phyloP scores from a whole-genome alignment of 2,797 vertebrate genomes.

The Myiothlypis coronata region DNA sequence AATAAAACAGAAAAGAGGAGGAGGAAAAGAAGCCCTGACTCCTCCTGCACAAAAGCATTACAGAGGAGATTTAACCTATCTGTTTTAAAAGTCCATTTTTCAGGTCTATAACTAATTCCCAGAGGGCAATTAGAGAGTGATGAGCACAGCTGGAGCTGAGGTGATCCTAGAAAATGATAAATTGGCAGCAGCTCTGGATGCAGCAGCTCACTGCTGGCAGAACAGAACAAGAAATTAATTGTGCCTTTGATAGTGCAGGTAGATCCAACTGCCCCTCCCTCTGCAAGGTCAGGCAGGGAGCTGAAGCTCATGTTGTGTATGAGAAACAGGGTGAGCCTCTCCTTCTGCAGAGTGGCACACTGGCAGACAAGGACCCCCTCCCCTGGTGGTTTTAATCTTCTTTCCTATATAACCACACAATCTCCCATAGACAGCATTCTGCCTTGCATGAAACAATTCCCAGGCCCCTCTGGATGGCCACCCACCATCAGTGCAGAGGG shows the following conservation, averaged over 20 bases:
- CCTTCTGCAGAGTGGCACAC: neutral
- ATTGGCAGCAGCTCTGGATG: neutral
- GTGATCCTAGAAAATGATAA: neutral
- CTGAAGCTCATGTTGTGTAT: neutral
- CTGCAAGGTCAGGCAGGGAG: neutral
- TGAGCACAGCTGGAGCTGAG: conserved; percentile 36
- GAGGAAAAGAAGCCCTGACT: neutral
- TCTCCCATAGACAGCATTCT: neutral
- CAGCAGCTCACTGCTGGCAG: neutral
- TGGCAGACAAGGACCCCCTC: neutral
- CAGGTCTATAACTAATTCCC: conserved; percentile 23
- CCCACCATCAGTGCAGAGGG: conserved; percentile 34
- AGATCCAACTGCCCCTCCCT: neutral
- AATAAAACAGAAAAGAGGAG: neutral
- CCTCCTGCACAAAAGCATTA: neutral
- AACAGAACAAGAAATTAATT: neutral
- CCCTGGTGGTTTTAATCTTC: neutral
- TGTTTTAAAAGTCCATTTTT: neutral
- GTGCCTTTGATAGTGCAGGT: neutral
- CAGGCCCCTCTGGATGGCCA: conserved; percentile 40
- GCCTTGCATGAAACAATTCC: conserved; percentile 15
- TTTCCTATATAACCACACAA: neutral
- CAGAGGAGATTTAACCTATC: neutral
- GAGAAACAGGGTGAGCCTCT: neutral
- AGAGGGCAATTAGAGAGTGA: neutral